A percentile compares a stretch with the other conserved stretches of the same genome.
These are phyloP conservation scores for Monopterus albus DNA, from an alignment of 2,113 vertebrate species.

Conservation along the genomic window DNA sequence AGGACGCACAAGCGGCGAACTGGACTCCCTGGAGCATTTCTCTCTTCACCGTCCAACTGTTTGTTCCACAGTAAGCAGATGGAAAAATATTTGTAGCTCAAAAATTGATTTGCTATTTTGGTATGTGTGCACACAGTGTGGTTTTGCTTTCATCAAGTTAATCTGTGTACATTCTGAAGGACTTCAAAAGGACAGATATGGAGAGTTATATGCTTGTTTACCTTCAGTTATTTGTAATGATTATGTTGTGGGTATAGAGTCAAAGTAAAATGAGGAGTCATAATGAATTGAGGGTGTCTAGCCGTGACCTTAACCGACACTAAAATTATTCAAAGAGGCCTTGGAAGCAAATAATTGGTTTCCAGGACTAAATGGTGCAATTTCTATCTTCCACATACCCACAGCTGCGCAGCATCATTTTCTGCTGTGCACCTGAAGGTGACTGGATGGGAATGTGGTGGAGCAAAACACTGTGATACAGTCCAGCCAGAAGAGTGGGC, in stretches of 20 bases:
- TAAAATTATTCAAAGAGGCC: conserved; percentile 42
- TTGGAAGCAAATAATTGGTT: conserved; percentile 48
- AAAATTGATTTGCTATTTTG: conserved; percentile 38
- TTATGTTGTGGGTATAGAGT: conserved; percentile 31
- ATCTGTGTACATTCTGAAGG: conserved; percentile 38
- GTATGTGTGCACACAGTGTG: background rate
- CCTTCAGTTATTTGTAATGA: conserved; percentile 50
- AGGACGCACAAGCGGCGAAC: conserved; percentile 52
- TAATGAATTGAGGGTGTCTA: conserved; percentile 46
- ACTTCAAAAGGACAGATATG: conserved; percentile 38
- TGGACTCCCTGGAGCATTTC: conserved; percentile 47
- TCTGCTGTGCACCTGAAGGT: conserved; percentile 48
- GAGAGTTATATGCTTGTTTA: conserved; percentile 33
- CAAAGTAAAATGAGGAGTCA: conserved; percentile 28
- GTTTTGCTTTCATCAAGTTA: conserved; percentile 3
- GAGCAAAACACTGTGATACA: conserved; percentile 9
- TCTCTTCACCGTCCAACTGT: conserved; percentile 9
- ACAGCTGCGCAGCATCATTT: conserved; percentile 17
- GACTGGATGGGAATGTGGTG: background rate
- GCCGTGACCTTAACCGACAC: conserved; percentile 47
- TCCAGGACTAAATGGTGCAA: conserved; percentile 23
- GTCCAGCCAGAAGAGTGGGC: background rate
- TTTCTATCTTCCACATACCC: conserved; percentile 31
- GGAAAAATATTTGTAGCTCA: conserved; percentile 33
- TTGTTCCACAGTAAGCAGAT: conserved; percentile 41